A percentile compares a stretch with the other conserved stretches of the same genome.
phyloP scores from a whole-genome alignment of 2,888 invertebrate species.

The Horisme vitalbata region DNA sequence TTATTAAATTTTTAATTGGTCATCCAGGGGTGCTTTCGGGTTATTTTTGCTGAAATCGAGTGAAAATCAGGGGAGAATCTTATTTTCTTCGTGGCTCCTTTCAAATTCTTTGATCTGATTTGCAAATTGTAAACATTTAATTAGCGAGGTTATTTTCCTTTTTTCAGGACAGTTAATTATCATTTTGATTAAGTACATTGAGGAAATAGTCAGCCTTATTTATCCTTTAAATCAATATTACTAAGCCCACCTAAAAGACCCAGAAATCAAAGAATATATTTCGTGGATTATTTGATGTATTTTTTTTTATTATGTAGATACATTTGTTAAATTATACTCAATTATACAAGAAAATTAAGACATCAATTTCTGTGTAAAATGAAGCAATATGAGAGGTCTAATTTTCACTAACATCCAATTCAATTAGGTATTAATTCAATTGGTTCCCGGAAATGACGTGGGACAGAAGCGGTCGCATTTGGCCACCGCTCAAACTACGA shows the following conservation, averaged over 20 bases:
- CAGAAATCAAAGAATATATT: no score
- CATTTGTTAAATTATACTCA: background rate
- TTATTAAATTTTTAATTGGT: constrained; percentile 39
- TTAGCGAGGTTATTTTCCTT: constrained; percentile 2
- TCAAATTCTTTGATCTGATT: constrained; percentile 24
- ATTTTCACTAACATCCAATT: constrained; percentile 16
- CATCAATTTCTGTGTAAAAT: constrained; percentile 10
- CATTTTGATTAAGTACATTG: background rate
- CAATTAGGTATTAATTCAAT: constrained; percentile 28
- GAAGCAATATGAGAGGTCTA: constrained; percentile 16
- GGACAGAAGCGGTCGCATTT: constrained; percentile 15
- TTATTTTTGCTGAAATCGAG: constrained; percentile 29
- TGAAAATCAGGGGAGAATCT: constrained; percentile 27
- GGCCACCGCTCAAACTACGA: constrained; percentile 24
- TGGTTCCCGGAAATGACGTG: constrained; percentile 13
- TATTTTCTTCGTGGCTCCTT: constrained; percentile 19
- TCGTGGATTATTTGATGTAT: no score
- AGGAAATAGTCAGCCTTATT: no score
- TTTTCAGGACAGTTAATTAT: background rate
- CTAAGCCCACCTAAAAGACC: no score
- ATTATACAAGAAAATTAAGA: constrained; percentile 3
- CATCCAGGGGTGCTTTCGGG: constrained; percentile 27
- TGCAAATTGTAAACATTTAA: constrained; percentile 18
- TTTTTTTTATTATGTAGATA: no score
- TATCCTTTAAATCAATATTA: no score